A percentile compares a stretch with the other conserved stretches of the same genome.
Evolutionary conservation across 2,888 invertebrate genomes (phyloP).

Genomic region (Drosophila leonis): DNA sequence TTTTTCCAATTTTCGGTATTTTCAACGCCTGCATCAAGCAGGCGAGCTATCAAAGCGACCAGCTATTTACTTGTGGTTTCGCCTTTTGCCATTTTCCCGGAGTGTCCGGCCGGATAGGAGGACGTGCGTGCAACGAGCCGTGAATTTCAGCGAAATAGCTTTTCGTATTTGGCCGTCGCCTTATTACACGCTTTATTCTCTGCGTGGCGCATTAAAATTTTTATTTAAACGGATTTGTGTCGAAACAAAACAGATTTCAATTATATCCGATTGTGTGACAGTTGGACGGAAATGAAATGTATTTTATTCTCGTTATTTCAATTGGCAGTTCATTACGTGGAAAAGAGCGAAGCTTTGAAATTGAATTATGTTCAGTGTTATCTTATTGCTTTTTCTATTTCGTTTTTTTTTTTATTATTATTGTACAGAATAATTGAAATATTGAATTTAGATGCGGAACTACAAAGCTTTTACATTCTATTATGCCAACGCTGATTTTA

Average conservation of each 20-base stretch:
- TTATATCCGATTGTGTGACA: slow-evolving; percentile 19
- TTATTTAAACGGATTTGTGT: slow-evolving; percentile 46
- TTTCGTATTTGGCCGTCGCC: slow-evolving; percentile 6
- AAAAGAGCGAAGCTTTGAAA: not conserved
- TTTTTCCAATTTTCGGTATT: slow-evolving; percentile 52
- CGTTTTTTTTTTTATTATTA: not conserved
- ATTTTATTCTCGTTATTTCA: slow-evolving; percentile 4
- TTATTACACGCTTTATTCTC: slow-evolving; percentile 16
- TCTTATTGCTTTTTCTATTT: not conserved
- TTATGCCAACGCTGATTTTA: too few species aligned
- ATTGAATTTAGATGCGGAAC: too few species aligned
- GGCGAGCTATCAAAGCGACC: slow-evolving; percentile 23
- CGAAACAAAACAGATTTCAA: slow-evolving; percentile 35
- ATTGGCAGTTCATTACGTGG: not conserved
- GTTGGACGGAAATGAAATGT: not conserved
- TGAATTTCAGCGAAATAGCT: slow-evolving; percentile 51
- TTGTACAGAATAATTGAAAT: not conserved
- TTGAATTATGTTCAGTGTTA: not conserved
- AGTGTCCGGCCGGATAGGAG: slow-evolving; percentile 12
- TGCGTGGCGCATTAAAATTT: slow-evolving; percentile 12
- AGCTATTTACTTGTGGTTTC: slow-evolving; percentile 20
- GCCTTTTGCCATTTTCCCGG: slow-evolving; percentile 16
- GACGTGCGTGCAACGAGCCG: slow-evolving; percentile 50
- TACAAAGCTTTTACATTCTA: too few species aligned
- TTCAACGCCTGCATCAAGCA: slow-evolving; percentile 30